Evolutionary conservation across 2,888 invertebrate genomes (phyloP).

Genomic region (Euplagia quadripunctaria): DNA sequence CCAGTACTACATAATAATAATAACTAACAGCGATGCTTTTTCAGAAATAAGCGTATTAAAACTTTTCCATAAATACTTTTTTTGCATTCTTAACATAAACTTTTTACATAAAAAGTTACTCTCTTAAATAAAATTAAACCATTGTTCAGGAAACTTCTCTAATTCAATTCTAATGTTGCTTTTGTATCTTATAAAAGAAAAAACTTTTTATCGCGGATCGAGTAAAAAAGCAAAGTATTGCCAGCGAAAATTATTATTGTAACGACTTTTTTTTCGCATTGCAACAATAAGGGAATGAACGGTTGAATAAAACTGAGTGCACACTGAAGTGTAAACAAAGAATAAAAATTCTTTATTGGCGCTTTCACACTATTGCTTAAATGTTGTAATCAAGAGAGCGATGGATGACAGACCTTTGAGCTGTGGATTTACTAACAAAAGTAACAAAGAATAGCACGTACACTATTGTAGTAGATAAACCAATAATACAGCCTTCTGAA

Average conservation of each 20-base stretch:
- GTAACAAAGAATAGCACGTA: neutral
- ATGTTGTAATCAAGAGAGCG: neutral
- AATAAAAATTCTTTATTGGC: neutral
- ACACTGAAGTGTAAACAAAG: slow-evolving; percentile 10
- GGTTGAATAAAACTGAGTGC: slow-evolving; percentile 27
- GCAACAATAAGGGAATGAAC: slow-evolving; percentile 37
- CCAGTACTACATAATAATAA: neutral
- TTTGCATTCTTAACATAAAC: slow-evolving; percentile 23
- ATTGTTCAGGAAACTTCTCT: slow-evolving; percentile 44
- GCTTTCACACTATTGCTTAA: too few species aligned
- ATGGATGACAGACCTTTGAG: neutral
- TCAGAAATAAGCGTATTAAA: neutral
- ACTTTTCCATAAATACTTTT: neutral
- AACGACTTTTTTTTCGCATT: slow-evolving; percentile 32
- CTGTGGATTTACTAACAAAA: neutral
- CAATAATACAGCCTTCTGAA: slow-evolving; percentile 3
- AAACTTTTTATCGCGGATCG: slow-evolving; percentile 33
- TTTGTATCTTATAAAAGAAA: slow-evolving; percentile 35
- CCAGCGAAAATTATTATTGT: slow-evolving; percentile 51
- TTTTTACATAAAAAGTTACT: slow-evolving; percentile 31
- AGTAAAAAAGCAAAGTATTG: slow-evolving; percentile 48
- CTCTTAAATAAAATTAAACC: slow-evolving; percentile 35
- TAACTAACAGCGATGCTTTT: neutral
- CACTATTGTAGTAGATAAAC: neutral
- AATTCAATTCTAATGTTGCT: slow-evolving; percentile 53